These are phyloP conservation scores for Panagrolaimus sp. DNA, from an alignment of 1,140 invertebrate genomes.

Conservation along the genomic window DNA sequence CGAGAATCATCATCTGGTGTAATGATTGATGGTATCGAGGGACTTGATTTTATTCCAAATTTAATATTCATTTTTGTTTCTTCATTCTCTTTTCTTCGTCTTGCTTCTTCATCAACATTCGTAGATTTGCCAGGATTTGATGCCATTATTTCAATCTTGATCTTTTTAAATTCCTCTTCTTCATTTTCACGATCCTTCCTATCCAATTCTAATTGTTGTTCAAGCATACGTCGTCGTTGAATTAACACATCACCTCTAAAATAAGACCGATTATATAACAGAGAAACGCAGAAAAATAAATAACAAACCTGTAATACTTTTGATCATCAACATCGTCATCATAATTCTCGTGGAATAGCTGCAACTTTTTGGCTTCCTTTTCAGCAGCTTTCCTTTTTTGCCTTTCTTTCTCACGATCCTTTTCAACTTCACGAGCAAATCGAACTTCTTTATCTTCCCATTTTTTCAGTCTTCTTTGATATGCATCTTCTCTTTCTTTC, in stretches of 20 bases:
- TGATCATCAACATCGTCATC: conserved; percentile 92
- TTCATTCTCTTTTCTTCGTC: neutral
- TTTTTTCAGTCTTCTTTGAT: conserved; percentile 37
- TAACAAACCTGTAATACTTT: conserved; percentile 72
- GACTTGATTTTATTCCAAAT: neutral
- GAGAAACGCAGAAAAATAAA: no score
- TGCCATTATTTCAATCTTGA: neutral
- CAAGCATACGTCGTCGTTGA: neutral
- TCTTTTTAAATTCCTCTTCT: neutral
- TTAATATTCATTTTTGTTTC: neutral
- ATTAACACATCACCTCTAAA: neutral
- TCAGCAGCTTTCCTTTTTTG: conserved; percentile 28
- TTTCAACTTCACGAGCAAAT: conserved; percentile 84
- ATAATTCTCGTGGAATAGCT: conserved; percentile 96
- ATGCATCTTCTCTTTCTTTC: conserved; percentile 35
- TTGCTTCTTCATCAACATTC: neutral
- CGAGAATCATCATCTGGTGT: neutral
- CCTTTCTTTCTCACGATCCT: conserved; percentile 76
- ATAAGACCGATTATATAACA: no score
- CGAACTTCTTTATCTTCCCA: conserved; percentile 90
- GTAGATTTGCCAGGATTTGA: neutral
- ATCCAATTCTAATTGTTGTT: conserved; percentile 4
- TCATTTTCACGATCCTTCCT: neutral
- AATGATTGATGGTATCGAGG: neutral
- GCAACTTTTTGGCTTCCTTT: conserved; percentile 79